Base-by-base conservation (phyloP, 92 coral and sea anemone species). In the Isaurus tuberculatus region DNA sequence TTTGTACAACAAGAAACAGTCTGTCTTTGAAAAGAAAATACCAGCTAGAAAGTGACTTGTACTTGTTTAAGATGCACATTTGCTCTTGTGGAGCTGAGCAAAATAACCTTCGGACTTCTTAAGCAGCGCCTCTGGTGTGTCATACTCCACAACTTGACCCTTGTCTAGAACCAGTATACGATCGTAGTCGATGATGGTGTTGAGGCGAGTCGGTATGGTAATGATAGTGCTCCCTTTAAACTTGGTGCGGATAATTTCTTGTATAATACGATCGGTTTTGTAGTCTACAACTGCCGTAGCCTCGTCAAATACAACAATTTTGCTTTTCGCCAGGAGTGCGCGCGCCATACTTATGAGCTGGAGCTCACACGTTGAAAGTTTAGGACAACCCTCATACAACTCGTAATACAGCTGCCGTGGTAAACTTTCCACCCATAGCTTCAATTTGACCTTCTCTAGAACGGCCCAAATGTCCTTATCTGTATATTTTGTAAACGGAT, bases 391-490 rank as follows among this genome's bases (percentile, higher is more conserved):
- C 6, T 91, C 94, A 27, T 83, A 90, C 73, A 93, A 73, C 79
- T 93, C 97, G 75, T 91, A 91, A 86, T 93, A 91, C 78, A 93
- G 75, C 80, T 93, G 97, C 22, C 90, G 92, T 4, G 94, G 94
- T 26, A 93, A 85, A 19, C 91, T 77, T 72, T 93, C 91, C 42
- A 85, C 93, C 97, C 97, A 93, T 31, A 89, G 48, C 32, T 92
- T 87, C 44, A 91, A 80, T 40, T 91, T 92, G 49, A 88, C 88
- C 81, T 87, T 93, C 81, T 93, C 94, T 0, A 93, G 92, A 0
- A 82, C 97, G 34, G 90, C 87, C 97, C 97, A 93, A 23, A 93
- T 66, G 28, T 93, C 95, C 28, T 73, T 89, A 49, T 93, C 97
- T 5, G 95, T 75, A 80, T 86, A 90, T 61, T 77, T 91, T 14